Percentiles rank a stretch among this genome's conserved stretches.
Evolutionary conservation across 1,140 invertebrate genomes (phyloP).

Genomic region (Cotesia glomerata): DNA sequence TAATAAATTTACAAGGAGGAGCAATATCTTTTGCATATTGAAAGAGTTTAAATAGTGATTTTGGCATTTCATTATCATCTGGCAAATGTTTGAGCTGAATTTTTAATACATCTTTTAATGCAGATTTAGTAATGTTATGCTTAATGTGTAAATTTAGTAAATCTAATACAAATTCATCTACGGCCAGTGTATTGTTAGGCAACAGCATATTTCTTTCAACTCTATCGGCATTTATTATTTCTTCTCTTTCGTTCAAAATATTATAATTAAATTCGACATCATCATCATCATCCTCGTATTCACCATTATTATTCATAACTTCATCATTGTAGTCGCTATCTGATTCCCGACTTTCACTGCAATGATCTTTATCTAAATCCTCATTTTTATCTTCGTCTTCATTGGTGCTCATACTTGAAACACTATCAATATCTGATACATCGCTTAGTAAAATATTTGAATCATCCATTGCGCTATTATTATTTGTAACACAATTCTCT

Average conservation of each 20-base stretch:
- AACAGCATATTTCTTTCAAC: background rate
- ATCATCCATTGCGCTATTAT: background rate
- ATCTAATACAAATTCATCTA: background rate
- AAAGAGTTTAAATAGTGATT: conserved; percentile 26
- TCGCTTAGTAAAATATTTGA: background rate
- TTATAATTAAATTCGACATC: background rate
- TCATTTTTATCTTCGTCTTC: background rate
- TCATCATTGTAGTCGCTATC: background rate
- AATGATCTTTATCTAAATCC: background rate
- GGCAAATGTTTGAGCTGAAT: conserved; percentile 8
- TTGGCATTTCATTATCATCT: conserved; percentile 4
- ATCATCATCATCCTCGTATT: background rate
- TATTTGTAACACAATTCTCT: background rate
- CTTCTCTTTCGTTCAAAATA: background rate
- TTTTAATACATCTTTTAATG: conserved; percentile 19
- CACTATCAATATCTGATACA: background rate
- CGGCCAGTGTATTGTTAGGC: conserved; percentile 3
- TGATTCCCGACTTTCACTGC: background rate
- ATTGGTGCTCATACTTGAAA: background rate
- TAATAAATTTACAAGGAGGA: conserved; percentile 22
- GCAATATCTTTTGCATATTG: conserved; percentile 24
- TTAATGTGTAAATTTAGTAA: background rate
- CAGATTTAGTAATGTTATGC: conserved; percentile 15
- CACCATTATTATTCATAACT: background rate
- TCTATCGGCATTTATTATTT: background rate